These are phyloP conservation scores for Xerus rutilus DNA, from an alignment of 2,797 vertebrate species.

Conservation along the genomic window DNA sequence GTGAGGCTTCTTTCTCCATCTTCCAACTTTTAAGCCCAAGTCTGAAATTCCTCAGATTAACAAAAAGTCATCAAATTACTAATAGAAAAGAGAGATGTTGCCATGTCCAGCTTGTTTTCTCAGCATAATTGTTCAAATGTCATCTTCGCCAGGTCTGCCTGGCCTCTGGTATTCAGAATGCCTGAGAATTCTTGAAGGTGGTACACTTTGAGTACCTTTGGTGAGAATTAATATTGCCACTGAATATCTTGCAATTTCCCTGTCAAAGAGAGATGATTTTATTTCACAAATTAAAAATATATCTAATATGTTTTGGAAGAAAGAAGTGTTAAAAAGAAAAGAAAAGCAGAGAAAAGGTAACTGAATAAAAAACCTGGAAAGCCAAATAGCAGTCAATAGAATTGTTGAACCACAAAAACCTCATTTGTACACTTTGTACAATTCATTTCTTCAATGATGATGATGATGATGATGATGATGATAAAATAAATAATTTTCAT, in stretches of 20 bases:
- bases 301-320: background rate
- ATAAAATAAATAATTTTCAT: background rate
- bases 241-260: background rate
- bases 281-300: constrained; percentile 10
- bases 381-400: background rate
- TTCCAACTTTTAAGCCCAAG: background rate
- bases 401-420: background rate
- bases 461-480: background rate
- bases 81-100: background rate
- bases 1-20: background rate
- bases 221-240: background rate
- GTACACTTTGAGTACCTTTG: background rate
- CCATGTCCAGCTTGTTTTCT: background rate
- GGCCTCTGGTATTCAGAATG: background rate
- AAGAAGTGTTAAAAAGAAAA: background rate
- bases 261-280: background rate
- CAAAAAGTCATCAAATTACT: background rate
- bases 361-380: background rate
- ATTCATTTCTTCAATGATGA: background rate
- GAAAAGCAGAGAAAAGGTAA: background rate
- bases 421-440: too few species aligned
- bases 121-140: background rate
- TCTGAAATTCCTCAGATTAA: background rate
- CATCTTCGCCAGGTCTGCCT: background rate
- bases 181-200: background rate